Evolutionary conservation across 2,888 invertebrate genomes (phyloP), one percentile per base, ranked within the genome.

Genomic region (Eulithis prunata): DNA sequence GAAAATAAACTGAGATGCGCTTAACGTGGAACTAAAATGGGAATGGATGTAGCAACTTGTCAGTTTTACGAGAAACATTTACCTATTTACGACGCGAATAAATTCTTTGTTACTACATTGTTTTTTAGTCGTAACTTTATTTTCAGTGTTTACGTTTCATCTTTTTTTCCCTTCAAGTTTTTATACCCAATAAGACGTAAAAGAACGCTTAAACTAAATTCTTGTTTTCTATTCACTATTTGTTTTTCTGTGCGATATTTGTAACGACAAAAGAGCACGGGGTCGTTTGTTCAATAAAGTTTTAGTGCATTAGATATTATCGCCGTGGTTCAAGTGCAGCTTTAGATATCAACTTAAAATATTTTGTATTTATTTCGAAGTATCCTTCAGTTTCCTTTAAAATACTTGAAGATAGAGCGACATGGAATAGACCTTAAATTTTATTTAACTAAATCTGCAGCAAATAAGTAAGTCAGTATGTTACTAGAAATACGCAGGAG

Each of bases 1-100:
- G 80, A 87, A 88, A 85, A 87, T 85, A 85, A 88, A 87, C 86
- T 82, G 72, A 79, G 77, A 81, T 82, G 79, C 77, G 74, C 73
- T 71, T 75, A 71, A 76, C 77, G 77, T 63, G 61, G 75, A 81
- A 71, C 66, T 71, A 63, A 64, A 66, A 59, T 62, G 66, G 51
- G 74, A 62, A 64, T 68, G 68, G 68, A 68, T 68, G 55, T 57
- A 64, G 57, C 64, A 47, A 60, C 13, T 56, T 13, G 32, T 54
- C 53, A 47, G 49, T 57, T 63, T 60, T 55, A 59, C 51, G 14
- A 43, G 32, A 43, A 56, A 36, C 52, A 52, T 53, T 56, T 62
- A 41, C 12, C 38, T n/a, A 13, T 8, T 38, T 14, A 47, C 46
- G 46, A 47, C 28, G n/a, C 38, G 21, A 54, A 54, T 54, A 21